Evolutionary conservation across 35 echinoderm and acorn worm species (phyloP), one percentile per base, ranked within the genome.

Genomic region (Stichopus chloronotus): DNA sequence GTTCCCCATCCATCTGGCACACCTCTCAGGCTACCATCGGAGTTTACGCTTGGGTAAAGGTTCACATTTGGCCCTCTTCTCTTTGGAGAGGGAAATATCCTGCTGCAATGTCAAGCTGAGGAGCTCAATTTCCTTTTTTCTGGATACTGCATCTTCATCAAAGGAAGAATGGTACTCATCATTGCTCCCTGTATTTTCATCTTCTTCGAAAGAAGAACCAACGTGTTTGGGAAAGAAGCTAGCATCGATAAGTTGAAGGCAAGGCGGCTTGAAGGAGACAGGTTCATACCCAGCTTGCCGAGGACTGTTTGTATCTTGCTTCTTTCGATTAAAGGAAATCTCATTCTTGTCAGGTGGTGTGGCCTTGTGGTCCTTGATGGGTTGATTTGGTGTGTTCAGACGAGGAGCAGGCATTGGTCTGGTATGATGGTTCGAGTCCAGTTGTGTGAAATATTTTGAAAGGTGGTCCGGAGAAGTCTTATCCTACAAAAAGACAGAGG

Each of bases 331-430:
- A 30, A 9, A 10, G 61, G 17, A 14, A 4, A 30, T 19, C 57
- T 88, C 23, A n/a, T 88, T 56, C 54, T 22, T 17, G 22, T 69
- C 57, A 7, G 61, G 57, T 60, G 57, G 57, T 13, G 57, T 88
- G 4, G 55, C 80, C 80, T 83, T 24, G 30, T 81, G 79, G 79
- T 81, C 79, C 79, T 81, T 81, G 53, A 25, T 52, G 53, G 25
- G 79, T 4, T 3, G 52, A 58, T 88, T 55, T 52, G 57, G 86
- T n/a, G 86, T 58, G 25, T 22, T 13, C 61, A 69, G 24, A 23
- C 86, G 86, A 63, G 86, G 86, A 20, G 86, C 86, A 12, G 86
- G 86, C 59, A 88, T n/a, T 25, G 86, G 86, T 63, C 86, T 1
- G 10, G 86, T 24, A 57, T 88, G 86, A 88, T 88, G 86, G 58